A percentile compares a stretch with the other conserved stretches of the same genome.
Evolutionary conservation across 1,140 invertebrate species (phyloP).

Genomic region (Matsumurasca onukii): DNA sequence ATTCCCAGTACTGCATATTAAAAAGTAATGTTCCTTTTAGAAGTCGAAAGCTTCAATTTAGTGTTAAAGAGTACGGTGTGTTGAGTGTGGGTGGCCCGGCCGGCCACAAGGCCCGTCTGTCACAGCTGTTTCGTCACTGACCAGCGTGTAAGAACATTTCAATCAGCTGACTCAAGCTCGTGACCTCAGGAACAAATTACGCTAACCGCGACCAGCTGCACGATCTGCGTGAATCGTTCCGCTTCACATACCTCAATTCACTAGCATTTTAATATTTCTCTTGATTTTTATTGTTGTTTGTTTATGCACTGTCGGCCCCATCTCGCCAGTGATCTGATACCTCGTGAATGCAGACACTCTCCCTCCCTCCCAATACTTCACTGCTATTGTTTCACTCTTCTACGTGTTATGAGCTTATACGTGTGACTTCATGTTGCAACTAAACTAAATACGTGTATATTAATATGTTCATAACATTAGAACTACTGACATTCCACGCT

Average conservation of each 20-base stretch:
- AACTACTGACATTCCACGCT: too few relatives aligned
- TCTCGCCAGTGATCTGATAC: too few relatives aligned
- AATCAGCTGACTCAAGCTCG: not conserved
- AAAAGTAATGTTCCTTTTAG: not conserved
- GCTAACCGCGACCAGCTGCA: not conserved
- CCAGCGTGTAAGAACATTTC: slow-evolving; percentile 21
- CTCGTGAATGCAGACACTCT: too few relatives aligned
- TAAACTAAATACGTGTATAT: too few relatives aligned
- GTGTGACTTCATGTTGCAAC: too few relatives aligned
- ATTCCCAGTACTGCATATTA: too few relatives aligned
- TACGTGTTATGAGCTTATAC: too few relatives aligned
- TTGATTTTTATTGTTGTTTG: slow-evolving; percentile 17
- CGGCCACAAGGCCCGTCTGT: not conserved
- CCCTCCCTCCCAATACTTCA: too few relatives aligned
- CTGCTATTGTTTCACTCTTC: too few relatives aligned
- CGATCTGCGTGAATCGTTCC: slow-evolving; percentile 16
- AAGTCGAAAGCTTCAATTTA: not conserved
- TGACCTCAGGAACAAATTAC: slow-evolving; percentile 19
- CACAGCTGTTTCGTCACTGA: slow-evolving; percentile 16
- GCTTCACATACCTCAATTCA: slow-evolving; percentile 25
- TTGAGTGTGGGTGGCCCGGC: not conserved
- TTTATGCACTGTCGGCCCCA: slow-evolving; percentile 13
- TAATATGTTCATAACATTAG: too few relatives aligned
- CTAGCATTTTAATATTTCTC: slow-evolving; percentile 27
- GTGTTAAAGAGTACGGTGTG: not conserved